Conservation (phyloP, 2,888 invertebrate genomes). For the Strigamia maritima region DNA sequence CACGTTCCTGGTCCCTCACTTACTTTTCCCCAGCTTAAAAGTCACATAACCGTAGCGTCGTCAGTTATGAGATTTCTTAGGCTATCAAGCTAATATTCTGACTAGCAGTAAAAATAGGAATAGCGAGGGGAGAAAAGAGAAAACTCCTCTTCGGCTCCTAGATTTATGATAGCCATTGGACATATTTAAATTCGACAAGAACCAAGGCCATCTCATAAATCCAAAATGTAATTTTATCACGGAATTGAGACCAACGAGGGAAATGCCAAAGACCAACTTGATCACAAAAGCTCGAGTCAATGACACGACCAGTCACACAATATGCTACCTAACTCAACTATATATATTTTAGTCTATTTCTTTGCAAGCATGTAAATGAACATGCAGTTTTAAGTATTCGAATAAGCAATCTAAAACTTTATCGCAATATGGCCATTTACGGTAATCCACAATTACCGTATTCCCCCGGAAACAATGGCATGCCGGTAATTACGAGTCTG, state of each 20-base stretch:
- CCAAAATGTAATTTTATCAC: neutral
- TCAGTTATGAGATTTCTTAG: slow-evolving; percentile 4
- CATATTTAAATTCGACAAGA: slow-evolving; percentile 19
- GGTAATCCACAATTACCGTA: too few species aligned
- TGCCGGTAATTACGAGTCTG: too few species aligned
- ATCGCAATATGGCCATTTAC: too few species aligned
- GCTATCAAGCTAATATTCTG: neutral
- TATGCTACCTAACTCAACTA: too few species aligned
- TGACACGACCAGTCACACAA: too few species aligned
- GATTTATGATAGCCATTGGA: slow-evolving; percentile 22
- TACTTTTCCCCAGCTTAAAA: neutral
- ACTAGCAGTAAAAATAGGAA: slow-evolving; percentile 4
- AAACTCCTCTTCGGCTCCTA: neutral
- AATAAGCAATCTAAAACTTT: too few species aligned
- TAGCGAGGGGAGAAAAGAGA: neutral
- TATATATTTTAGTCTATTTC: too few species aligned
- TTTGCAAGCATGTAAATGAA: too few species aligned
- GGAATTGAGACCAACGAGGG: neutral
- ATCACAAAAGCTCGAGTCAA: too few species aligned
- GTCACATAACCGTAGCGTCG: neutral
- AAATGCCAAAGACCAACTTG: neutral
- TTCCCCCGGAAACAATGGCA: too few species aligned
- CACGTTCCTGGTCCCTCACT: neutral
- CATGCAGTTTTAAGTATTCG: too few species aligned
- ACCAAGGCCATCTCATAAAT: neutral